Evolutionary conservation across 2,888 invertebrate genomes (phyloP).

Genomic region (Embidobia sp.): DNA sequence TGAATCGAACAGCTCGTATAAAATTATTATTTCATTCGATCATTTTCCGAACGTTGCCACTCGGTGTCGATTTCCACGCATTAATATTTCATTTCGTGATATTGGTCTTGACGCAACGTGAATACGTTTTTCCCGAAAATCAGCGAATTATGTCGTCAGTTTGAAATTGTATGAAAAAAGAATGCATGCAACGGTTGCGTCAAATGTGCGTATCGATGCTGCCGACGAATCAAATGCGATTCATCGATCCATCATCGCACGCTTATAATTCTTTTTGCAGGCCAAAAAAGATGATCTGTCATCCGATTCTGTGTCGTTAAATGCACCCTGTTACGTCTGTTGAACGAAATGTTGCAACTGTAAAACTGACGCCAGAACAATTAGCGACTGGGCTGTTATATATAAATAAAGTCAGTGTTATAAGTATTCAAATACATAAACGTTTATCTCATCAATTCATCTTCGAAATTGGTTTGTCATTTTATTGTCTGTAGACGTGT

Average conservation of each 20-base stretch:
- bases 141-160: constrained; percentile 71
- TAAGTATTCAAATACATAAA: too few species aligned
- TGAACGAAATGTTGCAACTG: constrained; percentile 62
- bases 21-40: constrained; percentile 38
- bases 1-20: constrained; percentile 13
- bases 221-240: constrained; percentile 68
- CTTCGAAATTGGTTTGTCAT: too few species aligned
- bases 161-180: constrained; percentile 67
- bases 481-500: too few species aligned
- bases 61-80: constrained; percentile 38
- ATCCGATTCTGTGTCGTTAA: constrained; percentile 76
- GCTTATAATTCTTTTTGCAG: constrained; percentile 73
- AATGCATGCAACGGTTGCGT: constrained; percentile 52
- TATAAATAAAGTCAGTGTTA: too few species aligned
- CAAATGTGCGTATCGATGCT: constrained; percentile 61
- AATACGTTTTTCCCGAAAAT: constrained; percentile 73
- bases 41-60: constrained; percentile 44
- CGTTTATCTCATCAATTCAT: too few species aligned
- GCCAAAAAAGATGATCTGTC: constrained; percentile 77
- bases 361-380: constrained; percentile 20
- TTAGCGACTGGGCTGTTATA: too few species aligned
- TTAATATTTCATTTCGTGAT: constrained; percentile 48
- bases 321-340: constrained; percentile 68
- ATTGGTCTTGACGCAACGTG: constrained; percentile 29
- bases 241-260: constrained; percentile 79